phyloP scores from a whole-genome alignment of 2,797 vertebrate species.

The Lycodopsis pacificus region DNA sequence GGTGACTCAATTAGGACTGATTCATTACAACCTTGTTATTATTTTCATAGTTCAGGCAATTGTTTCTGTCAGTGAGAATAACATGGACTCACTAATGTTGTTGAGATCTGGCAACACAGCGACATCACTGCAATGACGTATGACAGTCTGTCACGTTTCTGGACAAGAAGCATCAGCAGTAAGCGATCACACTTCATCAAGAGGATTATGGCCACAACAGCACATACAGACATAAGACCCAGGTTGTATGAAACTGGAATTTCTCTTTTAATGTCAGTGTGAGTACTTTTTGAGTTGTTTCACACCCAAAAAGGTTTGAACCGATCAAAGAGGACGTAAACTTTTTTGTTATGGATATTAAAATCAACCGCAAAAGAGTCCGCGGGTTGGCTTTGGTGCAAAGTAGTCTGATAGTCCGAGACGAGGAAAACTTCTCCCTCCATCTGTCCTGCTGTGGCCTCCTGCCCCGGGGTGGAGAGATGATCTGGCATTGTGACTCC shows the following conservation, averaged over 20 bases:
- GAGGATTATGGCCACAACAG: not conserved
- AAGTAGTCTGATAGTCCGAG: constrained; percentile 6
- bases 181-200: not conserved
- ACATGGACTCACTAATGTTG: not conserved
- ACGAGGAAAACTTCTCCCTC: constrained; percentile 8
- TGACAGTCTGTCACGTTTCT: not conserved
- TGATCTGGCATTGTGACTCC: constrained; percentile 74
- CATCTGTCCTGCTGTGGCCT: constrained; percentile 37
- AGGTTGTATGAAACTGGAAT: not conserved
- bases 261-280: not conserved
- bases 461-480: constrained; percentile 61
- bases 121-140: not conserved
- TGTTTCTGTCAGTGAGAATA: not conserved
- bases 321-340: not conserved
- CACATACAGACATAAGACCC: not conserved
- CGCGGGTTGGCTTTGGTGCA: not conserved
- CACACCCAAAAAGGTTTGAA: not conserved
- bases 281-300: too few relatives aligned
- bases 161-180: not conserved
- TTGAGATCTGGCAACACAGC: not conserved
- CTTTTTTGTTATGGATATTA: not conserved
- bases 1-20: not conserved
- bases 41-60: not conserved
- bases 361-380: not conserved
- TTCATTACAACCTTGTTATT: not conserved